Conservation (phyloP, 2,888 invertebrate genomes). For the Tipula lateralis region DNA sequence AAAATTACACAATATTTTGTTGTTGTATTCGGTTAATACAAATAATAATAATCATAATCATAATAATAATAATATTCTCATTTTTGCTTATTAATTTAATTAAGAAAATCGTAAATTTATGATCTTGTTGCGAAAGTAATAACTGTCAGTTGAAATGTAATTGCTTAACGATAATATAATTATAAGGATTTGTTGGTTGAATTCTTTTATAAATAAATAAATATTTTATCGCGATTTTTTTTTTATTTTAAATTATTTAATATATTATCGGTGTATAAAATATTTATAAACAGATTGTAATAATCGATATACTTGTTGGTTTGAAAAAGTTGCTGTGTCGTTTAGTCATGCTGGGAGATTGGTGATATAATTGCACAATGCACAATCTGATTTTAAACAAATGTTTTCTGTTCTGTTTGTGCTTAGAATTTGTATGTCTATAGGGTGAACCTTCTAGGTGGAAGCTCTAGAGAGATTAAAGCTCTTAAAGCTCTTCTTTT, state of each 20-base stretch:
- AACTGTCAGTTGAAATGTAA: conserved; percentile 13
- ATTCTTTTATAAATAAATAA: neutral
- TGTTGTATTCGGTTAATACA: neutral
- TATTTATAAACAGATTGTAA: conserved; percentile 7
- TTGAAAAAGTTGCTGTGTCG: too few species aligned
- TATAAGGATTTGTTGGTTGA: neutral
- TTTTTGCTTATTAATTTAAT: neutral
- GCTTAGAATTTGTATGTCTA: too few species aligned
- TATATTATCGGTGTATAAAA: neutral
- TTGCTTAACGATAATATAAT: neutral
- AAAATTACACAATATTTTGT: neutral
- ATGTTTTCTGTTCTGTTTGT: too few species aligned
- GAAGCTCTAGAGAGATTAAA: too few species aligned
- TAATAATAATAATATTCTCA: neutral
- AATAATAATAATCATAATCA: neutral
- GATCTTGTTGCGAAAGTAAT: conserved; percentile 11
- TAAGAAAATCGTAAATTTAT: conserved; percentile 11
- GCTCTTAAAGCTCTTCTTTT: too few species aligned
- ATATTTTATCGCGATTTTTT: neutral
- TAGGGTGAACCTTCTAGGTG: too few species aligned
- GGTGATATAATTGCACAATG: too few species aligned
- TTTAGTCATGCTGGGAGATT: too few species aligned
- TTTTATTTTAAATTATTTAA: neutral
- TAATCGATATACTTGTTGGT: too few species aligned
- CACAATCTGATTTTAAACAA: too few species aligned